These are phyloP conservation scores for Dendroctonus valens DNA, from an alignment of 1,140 invertebrate species.

Conservation along the genomic window DNA sequence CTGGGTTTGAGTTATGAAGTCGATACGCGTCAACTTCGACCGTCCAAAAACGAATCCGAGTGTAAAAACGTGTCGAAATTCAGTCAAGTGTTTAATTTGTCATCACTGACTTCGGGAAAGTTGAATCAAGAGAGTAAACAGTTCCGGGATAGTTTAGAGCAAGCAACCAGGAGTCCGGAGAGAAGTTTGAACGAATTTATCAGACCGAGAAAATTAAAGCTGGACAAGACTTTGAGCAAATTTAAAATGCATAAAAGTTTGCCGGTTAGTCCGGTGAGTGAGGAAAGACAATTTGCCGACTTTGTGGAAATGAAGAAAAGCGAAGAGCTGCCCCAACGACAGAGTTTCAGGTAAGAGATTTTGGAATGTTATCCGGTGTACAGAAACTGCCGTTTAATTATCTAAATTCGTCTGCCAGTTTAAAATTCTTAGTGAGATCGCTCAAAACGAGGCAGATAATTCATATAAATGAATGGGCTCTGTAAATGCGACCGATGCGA, in stretches of 20 bases:
- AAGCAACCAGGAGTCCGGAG: constrained; percentile 42
- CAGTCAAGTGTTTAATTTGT: constrained; percentile 12
- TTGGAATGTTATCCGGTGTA: not conserved
- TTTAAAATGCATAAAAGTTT: constrained; percentile 68
- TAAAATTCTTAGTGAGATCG: no score
- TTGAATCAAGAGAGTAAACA: constrained; percentile 21
- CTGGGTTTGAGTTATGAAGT: constrained; percentile 28
- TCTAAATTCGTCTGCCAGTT: no score
- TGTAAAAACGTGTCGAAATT: constrained; percentile 6
- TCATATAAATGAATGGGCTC: no score
- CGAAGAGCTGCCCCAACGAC: constrained; percentile 19
- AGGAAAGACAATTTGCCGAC: constrained; percentile 64
- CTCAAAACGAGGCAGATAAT: no score
- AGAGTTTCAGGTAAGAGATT: constrained; percentile 31
- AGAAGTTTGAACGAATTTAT: constrained; percentile 40
- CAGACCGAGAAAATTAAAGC: constrained; percentile 45
- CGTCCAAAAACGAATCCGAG: not conserved
- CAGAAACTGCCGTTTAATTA: not conserved
- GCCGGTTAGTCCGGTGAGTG: constrained; percentile 66
- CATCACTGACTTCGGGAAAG: constrained; percentile 5
- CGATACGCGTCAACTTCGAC: not conserved
- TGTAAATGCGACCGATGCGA: no score
- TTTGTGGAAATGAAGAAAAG: constrained; percentile 43
- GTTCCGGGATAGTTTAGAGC: constrained; percentile 23
- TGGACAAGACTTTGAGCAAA: constrained; percentile 46